Evolutionary conservation across 2,888 invertebrate genomes (phyloP), one percentile per base, ranked within the genome.

Genomic region (Drosophila antonietae): DNA sequence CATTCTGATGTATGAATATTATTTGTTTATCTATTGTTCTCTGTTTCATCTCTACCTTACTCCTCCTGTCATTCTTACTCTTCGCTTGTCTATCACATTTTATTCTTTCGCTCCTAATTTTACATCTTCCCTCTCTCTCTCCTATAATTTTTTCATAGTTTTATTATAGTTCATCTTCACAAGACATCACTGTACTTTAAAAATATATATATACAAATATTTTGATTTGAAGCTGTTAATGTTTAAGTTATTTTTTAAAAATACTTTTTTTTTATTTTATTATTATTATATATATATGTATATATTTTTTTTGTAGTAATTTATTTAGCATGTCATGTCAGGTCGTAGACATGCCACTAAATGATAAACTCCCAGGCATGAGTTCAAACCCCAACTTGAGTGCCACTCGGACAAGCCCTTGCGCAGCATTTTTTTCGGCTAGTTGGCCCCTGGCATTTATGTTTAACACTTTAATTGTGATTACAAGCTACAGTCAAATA

Each of bases 391-490:
- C 72, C 83, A 73, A 66, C 71, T 72, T 59, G 60, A 77, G 68
- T 66, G 88, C 59, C 79, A 75, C 64, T 88, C 75, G 81, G 71
- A 56, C 69, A 66, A 81, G 85, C 83, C 83, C 83, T 79, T 76
- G 61, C 81, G 68, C 65, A 68, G 57, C 51, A 49, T 60, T 35
- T 57, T 49, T 55, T 57, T 72, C 62, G 64, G 73, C 77, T 78
- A 80, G 73, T 71, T 83, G 68, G 73, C 84, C 89, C 76, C 60
- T 88, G 88, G 89, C 88, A 90, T 89, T 90, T 90, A 57, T 78
- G 80, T 66, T 90, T 90, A 90, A 89, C 91, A 91, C 90, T 91
- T 91, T 88, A 91, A 89, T 91, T 89, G 91, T 84, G 90, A 91
- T 89, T 91, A 85, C 90, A 89, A 87, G 83, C 85, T 83, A 79